Percentiles rank a stretch among this genome's conserved stretches.
Conservation (phyloP, 2,888 invertebrate genomes). For the Leptinotarsa haldemani region DNA sequence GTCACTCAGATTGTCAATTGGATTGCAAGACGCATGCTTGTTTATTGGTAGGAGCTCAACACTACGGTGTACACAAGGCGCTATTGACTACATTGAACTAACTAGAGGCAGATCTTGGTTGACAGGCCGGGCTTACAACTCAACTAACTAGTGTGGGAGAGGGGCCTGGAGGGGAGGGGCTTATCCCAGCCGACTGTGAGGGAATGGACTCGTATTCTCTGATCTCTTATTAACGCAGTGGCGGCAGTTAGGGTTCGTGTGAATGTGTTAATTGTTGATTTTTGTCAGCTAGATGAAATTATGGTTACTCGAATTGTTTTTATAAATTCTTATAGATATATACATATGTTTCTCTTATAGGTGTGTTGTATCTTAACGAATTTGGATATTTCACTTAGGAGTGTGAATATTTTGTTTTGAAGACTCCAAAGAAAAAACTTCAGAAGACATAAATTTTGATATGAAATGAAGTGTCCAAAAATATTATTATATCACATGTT, state of each 20-base stretch:
- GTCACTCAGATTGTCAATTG: slow-evolving; percentile 27
- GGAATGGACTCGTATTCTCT: slow-evolving; percentile 61
- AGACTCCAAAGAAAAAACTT: too few relatives aligned
- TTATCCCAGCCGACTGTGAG: slow-evolving; percentile 57
- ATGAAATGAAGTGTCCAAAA: too few relatives aligned
- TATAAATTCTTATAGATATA: too few relatives aligned
- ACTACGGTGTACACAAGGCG: slow-evolving; percentile 35
- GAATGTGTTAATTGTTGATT: slow-evolving; percentile 7
- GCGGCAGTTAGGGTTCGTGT: slow-evolving; percentile 42
- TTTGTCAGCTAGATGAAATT: background rate
- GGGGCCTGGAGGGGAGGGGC: slow-evolving; percentile 60
- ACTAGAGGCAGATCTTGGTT: slow-evolving; percentile 62
- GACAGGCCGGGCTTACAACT: slow-evolving; percentile 67
- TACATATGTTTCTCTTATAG: too few relatives aligned
- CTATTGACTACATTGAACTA: slow-evolving; percentile 60
- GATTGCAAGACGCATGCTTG: slow-evolving; percentile 30
- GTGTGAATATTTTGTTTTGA: too few relatives aligned
- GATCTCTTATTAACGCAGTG: slow-evolving; percentile 58
- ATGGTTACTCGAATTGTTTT: background rate
- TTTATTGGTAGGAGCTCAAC: slow-evolving; percentile 15
- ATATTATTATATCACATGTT: too few relatives aligned
- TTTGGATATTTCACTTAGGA: too few relatives aligned
- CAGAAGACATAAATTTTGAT: too few relatives aligned
- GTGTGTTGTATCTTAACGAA: too few relatives aligned
- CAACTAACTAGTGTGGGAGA: slow-evolving; percentile 65